Conservation (phyloP, 1,140 invertebrate genomes). For the Microplitis mediator region DNA sequence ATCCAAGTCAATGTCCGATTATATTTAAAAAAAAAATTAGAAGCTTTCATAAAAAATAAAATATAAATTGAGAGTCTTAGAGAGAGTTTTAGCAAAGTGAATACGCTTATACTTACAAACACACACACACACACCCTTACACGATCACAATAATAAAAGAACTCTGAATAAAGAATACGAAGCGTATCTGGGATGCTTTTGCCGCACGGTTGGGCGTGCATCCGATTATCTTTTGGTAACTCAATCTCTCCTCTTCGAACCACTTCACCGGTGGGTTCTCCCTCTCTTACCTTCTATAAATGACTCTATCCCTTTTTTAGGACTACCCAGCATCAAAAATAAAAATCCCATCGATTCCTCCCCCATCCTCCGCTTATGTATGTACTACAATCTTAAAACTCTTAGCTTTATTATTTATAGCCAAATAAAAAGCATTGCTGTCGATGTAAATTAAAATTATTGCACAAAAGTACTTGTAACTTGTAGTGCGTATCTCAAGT, state of each 20-base stretch:
- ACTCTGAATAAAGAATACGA: neutral
- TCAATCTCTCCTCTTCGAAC: constrained; percentile 45
- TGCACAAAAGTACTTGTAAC: constrained; percentile 3
- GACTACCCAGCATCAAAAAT: neutral
- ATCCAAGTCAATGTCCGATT: neutral
- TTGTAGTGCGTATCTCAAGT: too few relatives aligned
- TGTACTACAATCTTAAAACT: neutral
- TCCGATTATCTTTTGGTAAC: constrained; percentile 54
- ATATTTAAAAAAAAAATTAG: neutral
- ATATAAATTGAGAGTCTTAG: neutral
- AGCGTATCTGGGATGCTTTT: constrained; percentile 43
- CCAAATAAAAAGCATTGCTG: constrained; percentile 12
- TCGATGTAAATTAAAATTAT: constrained; percentile 12
- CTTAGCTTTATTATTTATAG: constrained; percentile 4
- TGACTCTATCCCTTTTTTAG: constrained; percentile 14
- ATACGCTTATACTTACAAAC: neutral
- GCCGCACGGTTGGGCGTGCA: constrained; percentile 48
- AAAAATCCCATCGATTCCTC: neutral
- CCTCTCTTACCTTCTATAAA: neutral
- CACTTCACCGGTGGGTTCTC: constrained; percentile 9
- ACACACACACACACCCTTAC: neutral
- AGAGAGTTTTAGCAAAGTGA: neutral
- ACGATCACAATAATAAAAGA: too few relatives aligned
- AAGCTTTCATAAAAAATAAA: neutral
- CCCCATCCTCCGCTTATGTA: too few relatives aligned